Conservation (phyloP, 1,140 invertebrate genomes). For the Heliothis subflexa region DNA sequence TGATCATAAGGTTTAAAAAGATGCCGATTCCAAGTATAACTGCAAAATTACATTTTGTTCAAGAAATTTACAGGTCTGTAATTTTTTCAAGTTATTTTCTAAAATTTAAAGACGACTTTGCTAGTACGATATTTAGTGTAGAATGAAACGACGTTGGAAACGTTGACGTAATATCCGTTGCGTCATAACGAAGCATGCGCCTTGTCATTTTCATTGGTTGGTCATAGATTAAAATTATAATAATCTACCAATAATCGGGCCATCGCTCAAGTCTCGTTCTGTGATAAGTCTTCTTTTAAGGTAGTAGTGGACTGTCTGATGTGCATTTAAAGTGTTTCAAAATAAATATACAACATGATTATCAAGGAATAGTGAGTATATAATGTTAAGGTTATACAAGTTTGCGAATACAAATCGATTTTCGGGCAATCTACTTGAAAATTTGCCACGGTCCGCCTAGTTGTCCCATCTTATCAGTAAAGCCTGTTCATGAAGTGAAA, state of each 20-base stretch:
- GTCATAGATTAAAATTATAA: conserved; percentile 83
- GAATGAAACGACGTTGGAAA: conserved; percentile 59
- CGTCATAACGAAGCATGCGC: conserved; percentile 84
- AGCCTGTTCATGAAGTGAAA: conserved; percentile 16
- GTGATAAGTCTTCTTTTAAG: conserved; percentile 80
- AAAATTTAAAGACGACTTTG: background rate
- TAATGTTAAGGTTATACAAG: conserved; percentile 71
- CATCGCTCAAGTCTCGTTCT: conserved; percentile 80
- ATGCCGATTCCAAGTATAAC: no score
- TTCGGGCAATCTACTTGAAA: conserved; percentile 61
- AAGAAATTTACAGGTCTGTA: no score
- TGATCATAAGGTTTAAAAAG: background rate
- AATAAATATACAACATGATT: conserved; percentile 80
- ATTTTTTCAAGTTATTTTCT: background rate
- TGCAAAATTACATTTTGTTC: no score
- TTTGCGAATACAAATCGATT: conserved; percentile 81
- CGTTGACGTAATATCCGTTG: conserved; percentile 84
- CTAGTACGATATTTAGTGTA: background rate
- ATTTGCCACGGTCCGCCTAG: conserved; percentile 45
- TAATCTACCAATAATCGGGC: conserved; percentile 79
- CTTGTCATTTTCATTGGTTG: conserved; percentile 84
- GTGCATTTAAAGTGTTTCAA: conserved; percentile 82
- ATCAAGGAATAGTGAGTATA: conserved; percentile 85
- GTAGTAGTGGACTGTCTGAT: conserved; percentile 82
- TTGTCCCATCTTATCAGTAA: conserved; percentile 56